phyloP scores from a whole-genome alignment of 1,140 invertebrate species.

The Drosophila neocordata region DNA sequence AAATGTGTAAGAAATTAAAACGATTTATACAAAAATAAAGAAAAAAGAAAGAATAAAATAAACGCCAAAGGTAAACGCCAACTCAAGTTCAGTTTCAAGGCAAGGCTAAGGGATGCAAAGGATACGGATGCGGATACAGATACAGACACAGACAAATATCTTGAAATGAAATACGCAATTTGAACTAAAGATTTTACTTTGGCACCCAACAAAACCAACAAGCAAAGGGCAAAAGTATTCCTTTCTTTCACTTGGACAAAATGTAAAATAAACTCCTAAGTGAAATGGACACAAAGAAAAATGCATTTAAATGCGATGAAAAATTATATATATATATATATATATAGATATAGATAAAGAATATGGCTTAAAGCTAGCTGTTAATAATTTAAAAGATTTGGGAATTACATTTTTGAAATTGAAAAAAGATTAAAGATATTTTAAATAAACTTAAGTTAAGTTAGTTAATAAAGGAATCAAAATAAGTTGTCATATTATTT shows the following conservation, averaged over 20 bases:
- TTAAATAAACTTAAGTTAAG: no score
- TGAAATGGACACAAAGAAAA: neutral
- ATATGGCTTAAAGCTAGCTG: no score
- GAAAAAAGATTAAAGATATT: no score
- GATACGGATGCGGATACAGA: neutral
- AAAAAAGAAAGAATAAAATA: neutral
- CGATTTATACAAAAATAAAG: conserved; percentile 54
- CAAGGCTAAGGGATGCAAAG: neutral
- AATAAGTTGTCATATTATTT: neutral
- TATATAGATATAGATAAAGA: no score
- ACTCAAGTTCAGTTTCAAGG: neutral
- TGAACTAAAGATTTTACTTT: conserved; percentile 12
- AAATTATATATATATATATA: no score
- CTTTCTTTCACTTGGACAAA: neutral
- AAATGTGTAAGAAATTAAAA: conserved; percentile 77
- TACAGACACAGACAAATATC: conserved; percentile 1
- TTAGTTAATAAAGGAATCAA: neutral
- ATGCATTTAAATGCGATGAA: neutral
- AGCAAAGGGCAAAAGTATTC: neutral
- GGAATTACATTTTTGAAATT: no score
- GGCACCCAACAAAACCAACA: no score
- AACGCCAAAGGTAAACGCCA: conserved; percentile 15
- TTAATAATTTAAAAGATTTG: no score
- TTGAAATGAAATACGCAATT: conserved; percentile 18
- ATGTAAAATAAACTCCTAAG: neutral